Percentiles rank a stretch among this genome's conserved stretches.
phyloP scores from a whole-genome alignment of 2,888 invertebrate species.

The Eupithecia tripunctaria region DNA sequence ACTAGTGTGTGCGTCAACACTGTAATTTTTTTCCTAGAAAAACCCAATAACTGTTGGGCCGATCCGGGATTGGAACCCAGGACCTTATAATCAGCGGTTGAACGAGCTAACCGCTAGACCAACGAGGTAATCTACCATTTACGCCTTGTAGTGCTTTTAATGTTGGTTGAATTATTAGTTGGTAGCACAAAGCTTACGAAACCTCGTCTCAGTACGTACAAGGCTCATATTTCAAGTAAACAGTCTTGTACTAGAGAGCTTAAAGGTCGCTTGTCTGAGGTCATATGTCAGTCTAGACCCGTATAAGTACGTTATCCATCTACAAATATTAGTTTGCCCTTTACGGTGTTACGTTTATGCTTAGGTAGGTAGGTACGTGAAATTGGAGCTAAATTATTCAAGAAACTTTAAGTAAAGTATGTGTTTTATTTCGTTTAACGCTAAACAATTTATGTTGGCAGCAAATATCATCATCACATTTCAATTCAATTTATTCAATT shows the following conservation, averaged over 20 bases:
- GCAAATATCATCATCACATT: not conserved
- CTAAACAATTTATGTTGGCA: not conserved
- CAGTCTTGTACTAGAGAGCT: not conserved
- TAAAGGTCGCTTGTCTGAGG: slow-evolving; percentile 21
- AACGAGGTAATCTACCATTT: too few relatives aligned
- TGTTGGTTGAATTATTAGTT: not conserved
- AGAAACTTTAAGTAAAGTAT: not conserved
- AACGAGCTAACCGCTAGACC: too few relatives aligned
- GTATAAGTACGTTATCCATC: slow-evolving; percentile 16
- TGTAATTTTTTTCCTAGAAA: too few relatives aligned
- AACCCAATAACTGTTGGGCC: too few relatives aligned
- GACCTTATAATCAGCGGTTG: too few relatives aligned
- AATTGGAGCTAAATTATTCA: not conserved
- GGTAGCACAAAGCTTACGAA: not conserved
- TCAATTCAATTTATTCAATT: too few relatives aligned
- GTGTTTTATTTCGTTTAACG: not conserved
- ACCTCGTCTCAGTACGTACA: not conserved
- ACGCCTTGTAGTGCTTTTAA: not conserved
- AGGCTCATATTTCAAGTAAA: not conserved
- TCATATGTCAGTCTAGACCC: slow-evolving; percentile 23
- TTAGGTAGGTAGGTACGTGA: not conserved
- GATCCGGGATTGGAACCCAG: too few relatives aligned
- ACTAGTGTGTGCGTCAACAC: too few relatives aligned
- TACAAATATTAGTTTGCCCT: slow-evolving; percentile 22
- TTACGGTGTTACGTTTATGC: not conserved